Evolutionary conservation across 2,113 vertebrate species (phyloP).

Genomic region (Oenanthe oenanthe): DNA sequence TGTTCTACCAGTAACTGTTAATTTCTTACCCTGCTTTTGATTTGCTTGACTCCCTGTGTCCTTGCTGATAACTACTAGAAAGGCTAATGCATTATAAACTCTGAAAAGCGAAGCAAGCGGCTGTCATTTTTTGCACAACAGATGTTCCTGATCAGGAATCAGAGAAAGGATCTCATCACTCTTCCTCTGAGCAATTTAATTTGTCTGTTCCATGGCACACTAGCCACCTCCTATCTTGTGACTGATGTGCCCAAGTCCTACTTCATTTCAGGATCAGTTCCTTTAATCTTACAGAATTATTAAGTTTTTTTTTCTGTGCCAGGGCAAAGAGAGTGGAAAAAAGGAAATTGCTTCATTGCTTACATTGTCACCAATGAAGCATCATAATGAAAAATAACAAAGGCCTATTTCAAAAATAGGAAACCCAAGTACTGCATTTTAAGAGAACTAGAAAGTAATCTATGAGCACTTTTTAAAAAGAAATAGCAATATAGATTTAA

Average conservation of each 20-base stretch:
- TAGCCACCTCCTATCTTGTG: background rate
- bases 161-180: conserved; percentile 34
- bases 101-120: background rate
- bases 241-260: background rate
- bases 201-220: background rate
- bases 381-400: conserved; percentile 24
- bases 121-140: conserved; percentile 50
- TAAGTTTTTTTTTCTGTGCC: background rate
- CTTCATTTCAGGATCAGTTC: conserved; percentile 33
- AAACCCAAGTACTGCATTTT: background rate
- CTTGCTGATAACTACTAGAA: background rate
- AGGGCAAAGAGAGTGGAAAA: background rate
- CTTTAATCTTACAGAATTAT: conserved; percentile 52
- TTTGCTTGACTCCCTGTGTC: conserved; percentile 19
- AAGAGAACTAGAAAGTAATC: background rate
- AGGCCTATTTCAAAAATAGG: background rate
- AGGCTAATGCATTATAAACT: conserved; percentile 3
- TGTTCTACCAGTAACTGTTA: background rate
- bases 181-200: conserved; percentile 32
- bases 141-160: conserved; percentile 57
- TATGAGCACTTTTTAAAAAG: background rate
- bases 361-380: background rate
- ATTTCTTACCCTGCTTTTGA: background rate
- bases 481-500: background rate
- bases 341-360: conserved; percentile 29